Percentiles rank a stretch among this genome's conserved stretches.
Evolutionary conservation across 2,113 vertebrate species (phyloP).

Genomic region (Apteryx owenii): DNA sequence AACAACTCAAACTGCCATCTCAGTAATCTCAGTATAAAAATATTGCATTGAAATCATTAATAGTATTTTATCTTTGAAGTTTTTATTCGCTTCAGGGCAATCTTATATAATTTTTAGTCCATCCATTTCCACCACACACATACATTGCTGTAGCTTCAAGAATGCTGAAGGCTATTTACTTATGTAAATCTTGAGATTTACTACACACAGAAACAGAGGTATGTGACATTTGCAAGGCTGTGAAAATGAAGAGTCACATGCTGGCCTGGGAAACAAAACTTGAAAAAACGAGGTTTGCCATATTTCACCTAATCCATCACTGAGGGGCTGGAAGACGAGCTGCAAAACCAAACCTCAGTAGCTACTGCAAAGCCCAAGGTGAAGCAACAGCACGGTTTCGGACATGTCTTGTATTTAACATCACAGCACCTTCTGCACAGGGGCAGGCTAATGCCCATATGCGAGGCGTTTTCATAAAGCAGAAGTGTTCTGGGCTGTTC

Average conservation of each 20-base stretch:
- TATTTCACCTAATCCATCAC: background rate
- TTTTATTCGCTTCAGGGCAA: background rate
- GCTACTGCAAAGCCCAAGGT: background rate
- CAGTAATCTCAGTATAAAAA: background rate
- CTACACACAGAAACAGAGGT: constrained; percentile 29
- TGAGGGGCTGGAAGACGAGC: background rate
- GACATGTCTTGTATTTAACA: background rate
- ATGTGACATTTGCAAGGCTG: background rate
- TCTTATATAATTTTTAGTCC: background rate
- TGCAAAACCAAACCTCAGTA: background rate
- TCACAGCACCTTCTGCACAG: background rate
- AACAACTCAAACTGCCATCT: background rate
- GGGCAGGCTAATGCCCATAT: background rate
- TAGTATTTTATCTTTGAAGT: background rate
- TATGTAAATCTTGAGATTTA: constrained; percentile 40
- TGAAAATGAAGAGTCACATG: background rate
- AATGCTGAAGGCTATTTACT: constrained; percentile 30
- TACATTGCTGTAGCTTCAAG: background rate
- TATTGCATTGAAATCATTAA: background rate
- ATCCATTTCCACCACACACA: background rate
- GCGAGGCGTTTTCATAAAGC: background rate
- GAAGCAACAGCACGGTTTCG: background rate
- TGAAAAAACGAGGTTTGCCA: background rate
- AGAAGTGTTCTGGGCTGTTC: background rate
- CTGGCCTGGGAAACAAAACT: background rate